A percentile compares a stretch with the other conserved stretches of the same genome.
Conservation (phyloP, 2,797 vertebrate genomes). For the Sebastes melanostomus region DNA sequence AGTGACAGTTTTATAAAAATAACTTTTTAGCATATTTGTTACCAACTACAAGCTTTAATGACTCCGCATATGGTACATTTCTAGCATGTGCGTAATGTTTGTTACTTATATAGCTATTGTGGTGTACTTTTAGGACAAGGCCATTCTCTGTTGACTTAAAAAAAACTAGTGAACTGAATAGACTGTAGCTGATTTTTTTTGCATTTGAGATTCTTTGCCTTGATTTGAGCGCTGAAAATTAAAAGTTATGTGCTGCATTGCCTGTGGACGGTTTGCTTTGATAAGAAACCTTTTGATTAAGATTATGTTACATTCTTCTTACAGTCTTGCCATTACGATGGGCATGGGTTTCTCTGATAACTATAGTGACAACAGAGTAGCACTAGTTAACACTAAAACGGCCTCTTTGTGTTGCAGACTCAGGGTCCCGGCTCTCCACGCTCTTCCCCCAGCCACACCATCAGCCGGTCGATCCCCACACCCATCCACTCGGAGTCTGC, state of each 20-base stretch:
- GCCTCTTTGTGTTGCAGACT: slow-evolving; percentile 83
- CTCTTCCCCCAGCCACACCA: slow-evolving; percentile 95
- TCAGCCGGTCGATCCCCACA: slow-evolving; percentile 93
- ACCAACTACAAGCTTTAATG: background rate
- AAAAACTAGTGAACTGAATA: background rate
- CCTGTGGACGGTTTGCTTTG: background rate
- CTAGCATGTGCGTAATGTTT: slow-evolving; percentile 30
- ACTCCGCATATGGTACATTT: slow-evolving; percentile 17
- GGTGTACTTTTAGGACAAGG: background rate
- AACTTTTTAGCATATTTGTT: too few relatives aligned
- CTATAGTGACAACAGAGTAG: background rate
- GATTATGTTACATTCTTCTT: background rate
- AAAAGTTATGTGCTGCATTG: background rate
- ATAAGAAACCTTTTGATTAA: background rate
- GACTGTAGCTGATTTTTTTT: background rate
- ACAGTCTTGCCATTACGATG: background rate
- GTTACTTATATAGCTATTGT: background rate
- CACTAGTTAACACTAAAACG: background rate
- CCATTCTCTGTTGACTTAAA: background rate
- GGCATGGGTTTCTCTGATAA: background rate
- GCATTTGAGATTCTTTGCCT: background rate
- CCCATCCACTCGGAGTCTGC: slow-evolving; percentile 92
- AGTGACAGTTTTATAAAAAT: too few relatives aligned
- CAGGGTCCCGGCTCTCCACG: slow-evolving; percentile 95
- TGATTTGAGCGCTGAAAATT: background rate